phyloP scores from a whole-genome alignment of 2,888 invertebrate species.

The Melanophora roralis region DNA sequence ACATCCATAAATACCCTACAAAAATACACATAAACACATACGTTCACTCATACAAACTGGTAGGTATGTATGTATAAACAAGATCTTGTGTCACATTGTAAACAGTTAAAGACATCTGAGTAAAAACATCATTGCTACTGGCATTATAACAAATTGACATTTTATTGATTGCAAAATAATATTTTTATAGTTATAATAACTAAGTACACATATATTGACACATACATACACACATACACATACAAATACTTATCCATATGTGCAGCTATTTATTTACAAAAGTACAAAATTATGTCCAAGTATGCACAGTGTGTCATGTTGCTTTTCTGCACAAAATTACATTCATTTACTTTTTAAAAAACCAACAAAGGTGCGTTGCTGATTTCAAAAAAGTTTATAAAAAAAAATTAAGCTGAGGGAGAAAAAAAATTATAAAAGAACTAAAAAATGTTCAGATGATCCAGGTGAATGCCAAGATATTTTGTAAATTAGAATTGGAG shows the following conservation, averaged over 20 bases:
- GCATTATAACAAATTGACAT: conserved; percentile 62
- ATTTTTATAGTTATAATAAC: conserved; percentile 60
- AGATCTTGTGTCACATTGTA: conserved; percentile 35
- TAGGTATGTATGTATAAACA: background rate
- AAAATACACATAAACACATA: background rate
- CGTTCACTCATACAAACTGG: background rate
- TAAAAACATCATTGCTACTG: conserved; percentile 53
- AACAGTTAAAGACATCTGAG: conserved; percentile 39
- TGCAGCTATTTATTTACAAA: conserved; percentile 20
- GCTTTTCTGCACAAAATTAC: background rate
- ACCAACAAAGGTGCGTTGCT: too few relatives aligned
- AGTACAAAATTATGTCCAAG: background rate
- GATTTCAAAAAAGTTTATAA: too few relatives aligned
- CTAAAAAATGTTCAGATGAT: too few relatives aligned
- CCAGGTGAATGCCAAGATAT: too few relatives aligned
- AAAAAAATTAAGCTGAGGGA: too few relatives aligned
- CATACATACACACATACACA: background rate
- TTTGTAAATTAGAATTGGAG: too few relatives aligned
- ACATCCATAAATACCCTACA: background rate
- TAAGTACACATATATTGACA: conserved; percentile 23
- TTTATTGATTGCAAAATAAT: conserved; percentile 62
- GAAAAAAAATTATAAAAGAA: too few relatives aligned
- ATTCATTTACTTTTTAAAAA: background rate
- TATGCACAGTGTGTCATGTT: background rate
- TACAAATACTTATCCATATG: background rate